phyloP scores from a whole-genome alignment of 2,113 vertebrate species.

The Pteruthius melanotis region DNA sequence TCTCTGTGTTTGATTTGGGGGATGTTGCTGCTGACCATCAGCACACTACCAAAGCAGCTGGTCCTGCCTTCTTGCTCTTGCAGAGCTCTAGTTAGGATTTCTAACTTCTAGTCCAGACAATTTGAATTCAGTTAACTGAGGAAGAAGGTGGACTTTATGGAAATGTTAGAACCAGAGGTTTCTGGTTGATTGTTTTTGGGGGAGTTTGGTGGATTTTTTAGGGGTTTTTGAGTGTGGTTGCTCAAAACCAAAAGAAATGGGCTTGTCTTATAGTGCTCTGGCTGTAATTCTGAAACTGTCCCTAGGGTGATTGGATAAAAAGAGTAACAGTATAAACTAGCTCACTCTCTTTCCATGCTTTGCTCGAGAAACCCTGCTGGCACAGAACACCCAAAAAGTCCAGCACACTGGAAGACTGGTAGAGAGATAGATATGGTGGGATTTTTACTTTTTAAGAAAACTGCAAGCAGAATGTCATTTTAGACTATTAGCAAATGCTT shows the following conservation, averaged over 20 bases:
- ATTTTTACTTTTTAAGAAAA: neutral
- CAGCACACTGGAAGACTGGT: neutral
- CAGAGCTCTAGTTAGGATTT: neutral
- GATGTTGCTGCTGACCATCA: neutral
- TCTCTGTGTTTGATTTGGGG: neutral
- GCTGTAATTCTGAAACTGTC: neutral
- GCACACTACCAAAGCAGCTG: neutral
- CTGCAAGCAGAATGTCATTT: neutral
- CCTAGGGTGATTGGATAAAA: neutral
- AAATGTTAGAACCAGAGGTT: neutral
- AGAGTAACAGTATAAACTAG: neutral
- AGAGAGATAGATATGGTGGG: neutral
- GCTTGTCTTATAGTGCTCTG: neutral
- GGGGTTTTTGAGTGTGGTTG: neutral
- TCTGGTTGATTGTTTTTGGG: neutral
- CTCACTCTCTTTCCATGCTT: neutral
- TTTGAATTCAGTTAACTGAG: neutral
- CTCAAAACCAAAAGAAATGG: neutral
- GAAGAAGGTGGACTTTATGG: neutral
- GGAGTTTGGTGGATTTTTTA: rapidly evolving
- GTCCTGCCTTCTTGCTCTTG: neutral
- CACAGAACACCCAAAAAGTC: neutral
- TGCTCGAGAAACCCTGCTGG: neutral
- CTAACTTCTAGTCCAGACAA: neutral
- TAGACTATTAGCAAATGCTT: neutral